These are phyloP conservation scores for Drosophila mulleri DNA, from an alignment of 2,888 invertebrate species.

Conservation along the genomic window DNA sequence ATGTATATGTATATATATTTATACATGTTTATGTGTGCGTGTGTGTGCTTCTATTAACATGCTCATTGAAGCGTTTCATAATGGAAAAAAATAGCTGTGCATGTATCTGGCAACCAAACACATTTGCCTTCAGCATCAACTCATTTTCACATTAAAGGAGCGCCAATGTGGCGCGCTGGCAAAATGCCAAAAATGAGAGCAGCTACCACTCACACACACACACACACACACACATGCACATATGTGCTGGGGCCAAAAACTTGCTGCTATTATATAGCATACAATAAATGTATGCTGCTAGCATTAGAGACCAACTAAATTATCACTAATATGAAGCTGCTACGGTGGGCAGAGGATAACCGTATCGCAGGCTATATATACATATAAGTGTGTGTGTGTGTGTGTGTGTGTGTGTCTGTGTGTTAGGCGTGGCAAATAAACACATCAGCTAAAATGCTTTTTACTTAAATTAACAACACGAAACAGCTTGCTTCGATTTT, in stretches of 20 bases:
- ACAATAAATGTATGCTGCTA: conserved; percentile 60
- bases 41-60: conserved; percentile 32
- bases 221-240: conserved; percentile 15
- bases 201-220: conserved; percentile 8
- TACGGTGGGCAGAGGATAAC: conserved; percentile 30
- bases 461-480: conserved; percentile 77
- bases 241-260: conserved; percentile 25
- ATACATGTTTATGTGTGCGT: conserved; percentile 13
- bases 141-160: conserved; percentile 78
- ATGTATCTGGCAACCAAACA: conserved; percentile 52
- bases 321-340: conserved; percentile 74
- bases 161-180: conserved; percentile 79
- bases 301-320: conserved; percentile 78
- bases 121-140: conserved; percentile 67
- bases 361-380: neutral
- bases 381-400: neutral
- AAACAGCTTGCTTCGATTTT: conserved; percentile 69
- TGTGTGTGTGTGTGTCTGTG: conserved; percentile 22
- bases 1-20: conserved; percentile 3
- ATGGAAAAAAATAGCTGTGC: conserved; percentile 48
- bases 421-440: conserved; percentile 77
- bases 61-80: conserved; percentile 77
- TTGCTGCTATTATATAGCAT: conserved; percentile 11
- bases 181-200: conserved; percentile 70
- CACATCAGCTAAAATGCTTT: conserved; percentile 79